Evolutionary conservation across 1,140 invertebrate species (phyloP), one percentile per base, ranked within the genome.

Genomic region (Leptestheria dahalacensis): DNA sequence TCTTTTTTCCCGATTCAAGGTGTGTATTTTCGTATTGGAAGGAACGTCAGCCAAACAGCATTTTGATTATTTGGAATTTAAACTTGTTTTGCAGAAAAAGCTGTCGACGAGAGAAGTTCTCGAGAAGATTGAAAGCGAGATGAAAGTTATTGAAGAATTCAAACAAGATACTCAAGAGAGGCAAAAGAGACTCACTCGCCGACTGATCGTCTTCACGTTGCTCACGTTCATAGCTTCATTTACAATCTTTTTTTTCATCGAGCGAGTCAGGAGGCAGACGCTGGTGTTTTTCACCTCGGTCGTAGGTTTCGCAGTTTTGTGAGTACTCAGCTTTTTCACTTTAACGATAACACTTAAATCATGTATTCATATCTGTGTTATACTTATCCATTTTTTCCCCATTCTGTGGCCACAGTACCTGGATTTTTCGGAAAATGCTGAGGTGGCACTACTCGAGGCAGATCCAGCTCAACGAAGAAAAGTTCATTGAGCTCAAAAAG

Each of bases 361-460:
- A n/a, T n/a, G n/a, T n/a, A n/a, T n/a, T n/a, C n/a, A n/a, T n/a
- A n/a, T n/a, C n/a, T n/a, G n/a, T n/a, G n/a, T n/a, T n/a, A n/a
- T n/a, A n/a, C n/a, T n/a, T n/a, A 48, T 20, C 23, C 20, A 54
- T 12, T 25, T 53, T 12, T 21, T 62, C 1, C 60, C 49, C 57
- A 64, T 67, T 63, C 65, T 64, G 67, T 67, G 68, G 65, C 77
- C 78, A 61, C 72, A 95, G 91, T 66, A 82, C 93, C 63, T 79
- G 86, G 66, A 76, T 85, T 57, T 73, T 86, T 28, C 88, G 88
- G 66, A 80, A 81, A 68, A 71, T 83, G 64, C 78, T 93, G 66
- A 82, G 85, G 49, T 91, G 86, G 83, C 93, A 91, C 71, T 97
- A 87, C 72, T 81, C 84, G 63, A 78, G 85, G 70, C 85, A 88